Percentiles rank a stretch among this genome's conserved stretches.
phyloP scores from a whole-genome alignment of 1,140 invertebrate genomes.

The Conus ventricosus region DNA sequence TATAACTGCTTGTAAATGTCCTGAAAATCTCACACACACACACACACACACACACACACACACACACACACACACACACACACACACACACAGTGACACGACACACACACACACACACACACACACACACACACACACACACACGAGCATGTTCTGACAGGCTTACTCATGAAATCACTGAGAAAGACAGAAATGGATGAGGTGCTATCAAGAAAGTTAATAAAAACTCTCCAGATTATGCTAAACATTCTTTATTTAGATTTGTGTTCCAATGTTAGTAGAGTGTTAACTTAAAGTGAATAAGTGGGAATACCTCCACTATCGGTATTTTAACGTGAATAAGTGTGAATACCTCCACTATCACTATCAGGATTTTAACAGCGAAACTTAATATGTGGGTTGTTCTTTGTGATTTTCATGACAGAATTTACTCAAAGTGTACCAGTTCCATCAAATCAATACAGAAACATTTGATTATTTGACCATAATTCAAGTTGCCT shows the following conservation, averaged over 20 bases:
- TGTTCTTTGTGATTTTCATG: background rate
- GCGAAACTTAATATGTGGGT: background rate
- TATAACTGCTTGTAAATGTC: background rate
- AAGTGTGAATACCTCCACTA: too few relatives aligned
- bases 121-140: too few relatives aligned
- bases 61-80: too few relatives aligned
- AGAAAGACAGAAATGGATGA: too few relatives aligned
- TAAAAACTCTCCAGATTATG: background rate
- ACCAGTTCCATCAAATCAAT: too few relatives aligned
- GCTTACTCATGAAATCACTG: background rate
- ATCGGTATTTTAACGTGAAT: background rate
- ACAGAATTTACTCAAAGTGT: too few relatives aligned
- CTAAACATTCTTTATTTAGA: background rate
- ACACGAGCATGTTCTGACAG: background rate
- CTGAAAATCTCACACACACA: background rate
- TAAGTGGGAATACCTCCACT: too few relatives aligned
- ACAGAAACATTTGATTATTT: too few relatives aligned
- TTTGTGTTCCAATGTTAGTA: background rate
- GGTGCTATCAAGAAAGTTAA: background rate
- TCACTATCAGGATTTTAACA: background rate
- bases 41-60: background rate
- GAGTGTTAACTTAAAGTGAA: too few relatives aligned
- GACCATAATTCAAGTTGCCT: too few relatives aligned
- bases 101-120: background rate
- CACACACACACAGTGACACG: background rate